Conservation (phyloP, 2,113 vertebrate species). For the Mungos mungo region DNA sequence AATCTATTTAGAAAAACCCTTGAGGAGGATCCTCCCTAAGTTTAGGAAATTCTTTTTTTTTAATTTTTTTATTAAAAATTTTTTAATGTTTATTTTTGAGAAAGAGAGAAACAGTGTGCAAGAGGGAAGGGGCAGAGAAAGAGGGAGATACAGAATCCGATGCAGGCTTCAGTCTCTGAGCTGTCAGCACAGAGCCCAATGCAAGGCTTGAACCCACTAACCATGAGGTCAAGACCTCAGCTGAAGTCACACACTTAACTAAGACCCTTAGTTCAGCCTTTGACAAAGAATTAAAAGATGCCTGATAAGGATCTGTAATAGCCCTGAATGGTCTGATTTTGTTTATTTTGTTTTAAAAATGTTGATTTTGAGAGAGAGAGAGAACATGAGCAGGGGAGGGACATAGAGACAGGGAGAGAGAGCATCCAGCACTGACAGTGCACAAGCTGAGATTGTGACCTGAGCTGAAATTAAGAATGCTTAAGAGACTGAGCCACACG, state of each 20-base stretch:
- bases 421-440: no score
- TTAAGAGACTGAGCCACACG: neutral
- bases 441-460: neutral
- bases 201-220: no score
- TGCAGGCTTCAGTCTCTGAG: no score
- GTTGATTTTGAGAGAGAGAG: neutral
- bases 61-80: no score
- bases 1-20: neutral
- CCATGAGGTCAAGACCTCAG: no score
- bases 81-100: no score
- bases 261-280: neutral
- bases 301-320: neutral
- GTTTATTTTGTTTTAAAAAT: neutral
- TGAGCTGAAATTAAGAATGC: neutral
- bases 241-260: neutral
- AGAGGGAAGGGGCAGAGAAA: no score
- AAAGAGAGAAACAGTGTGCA: no score
- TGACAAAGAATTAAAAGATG: neutral
- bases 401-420: neutral
- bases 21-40: neutral
- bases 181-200: no score
- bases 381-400: neutral
- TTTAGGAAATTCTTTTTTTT: neutral
- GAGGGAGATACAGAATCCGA: no score
- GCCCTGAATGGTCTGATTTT: neutral